phyloP scores from a whole-genome alignment of 2,113 vertebrate genomes.

The Antechinus flavipes region DNA sequence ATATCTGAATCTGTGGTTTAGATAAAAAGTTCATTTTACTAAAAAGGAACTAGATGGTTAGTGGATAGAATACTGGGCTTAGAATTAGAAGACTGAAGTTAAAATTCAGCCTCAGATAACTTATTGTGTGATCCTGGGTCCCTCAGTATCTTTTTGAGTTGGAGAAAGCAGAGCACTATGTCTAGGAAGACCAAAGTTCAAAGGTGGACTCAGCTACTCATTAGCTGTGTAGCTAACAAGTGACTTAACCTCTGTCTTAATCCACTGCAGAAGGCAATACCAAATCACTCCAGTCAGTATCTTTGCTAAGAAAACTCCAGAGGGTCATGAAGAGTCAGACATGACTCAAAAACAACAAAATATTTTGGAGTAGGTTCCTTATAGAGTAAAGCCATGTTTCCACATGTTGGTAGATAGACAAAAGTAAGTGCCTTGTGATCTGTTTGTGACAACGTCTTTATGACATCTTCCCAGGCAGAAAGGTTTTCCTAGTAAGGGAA shows the following conservation, averaged over 20 bases:
- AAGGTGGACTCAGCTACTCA: not conserved
- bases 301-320: not conserved
- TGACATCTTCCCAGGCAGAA: rapidly evolving
- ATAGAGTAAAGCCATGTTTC: not conserved
- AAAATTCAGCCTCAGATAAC: not conserved
- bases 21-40: rapidly evolving
- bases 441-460: not conserved
- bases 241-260: not conserved
- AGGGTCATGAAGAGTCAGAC: not conserved
- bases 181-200: not conserved
- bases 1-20: not conserved
- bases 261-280: not conserved
- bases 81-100: not conserved
- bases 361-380: not conserved
- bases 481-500: rapidly evolving
- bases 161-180: not conserved
- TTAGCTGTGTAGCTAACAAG: not conserved
- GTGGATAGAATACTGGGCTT: not conserved
- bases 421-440: not conserved
- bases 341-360: not conserved
- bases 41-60: not conserved
- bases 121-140: too few relatives aligned
- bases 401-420: not conserved
- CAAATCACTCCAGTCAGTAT: not conserved
- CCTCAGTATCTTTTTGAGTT: too few relatives aligned